These are phyloP conservation scores for Parasteatoda lunata DNA, from an alignment of 2,888 invertebrate genomes.

Conservation along the genomic window DNA sequence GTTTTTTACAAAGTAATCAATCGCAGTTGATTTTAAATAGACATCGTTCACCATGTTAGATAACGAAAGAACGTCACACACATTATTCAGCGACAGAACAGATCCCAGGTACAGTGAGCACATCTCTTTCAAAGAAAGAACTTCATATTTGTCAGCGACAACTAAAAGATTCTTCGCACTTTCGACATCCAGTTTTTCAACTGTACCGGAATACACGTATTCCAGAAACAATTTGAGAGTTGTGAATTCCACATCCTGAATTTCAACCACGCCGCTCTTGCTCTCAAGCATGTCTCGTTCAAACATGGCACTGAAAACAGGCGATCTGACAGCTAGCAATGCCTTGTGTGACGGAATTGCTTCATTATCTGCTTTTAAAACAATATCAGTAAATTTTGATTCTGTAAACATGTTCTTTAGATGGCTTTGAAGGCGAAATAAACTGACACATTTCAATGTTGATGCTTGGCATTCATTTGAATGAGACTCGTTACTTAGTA, in stretches of 20 bases:
- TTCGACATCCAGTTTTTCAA: not conserved
- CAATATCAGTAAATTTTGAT: no score
- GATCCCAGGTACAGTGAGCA: not conserved
- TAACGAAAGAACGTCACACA: not conserved
- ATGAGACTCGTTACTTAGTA: no score
- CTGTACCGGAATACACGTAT: not conserved
- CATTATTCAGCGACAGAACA: not conserved
- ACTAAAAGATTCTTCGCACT: not conserved
- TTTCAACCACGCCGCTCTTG: not conserved
- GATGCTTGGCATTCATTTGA: no score
- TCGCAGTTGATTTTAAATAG: not conserved
- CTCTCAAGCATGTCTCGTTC: not conserved
- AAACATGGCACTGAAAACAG: constrained; percentile 5
- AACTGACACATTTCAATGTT: no score
- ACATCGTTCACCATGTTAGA: not conserved
- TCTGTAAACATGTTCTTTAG: no score
- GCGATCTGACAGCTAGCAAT: not conserved
- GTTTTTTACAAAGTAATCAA: not conserved
- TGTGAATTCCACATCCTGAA: not conserved
- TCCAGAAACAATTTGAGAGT: not conserved
- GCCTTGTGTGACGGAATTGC: not conserved
- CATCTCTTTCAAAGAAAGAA: not conserved
- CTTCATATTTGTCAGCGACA: constrained; percentile 12
- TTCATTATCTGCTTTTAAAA: no score
- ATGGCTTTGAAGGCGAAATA: no score